Percentiles rank a stretch among this genome's conserved stretches.
Conservation (phyloP, 2,888 invertebrate species). For the Eretmocerus hayati region DNA sequence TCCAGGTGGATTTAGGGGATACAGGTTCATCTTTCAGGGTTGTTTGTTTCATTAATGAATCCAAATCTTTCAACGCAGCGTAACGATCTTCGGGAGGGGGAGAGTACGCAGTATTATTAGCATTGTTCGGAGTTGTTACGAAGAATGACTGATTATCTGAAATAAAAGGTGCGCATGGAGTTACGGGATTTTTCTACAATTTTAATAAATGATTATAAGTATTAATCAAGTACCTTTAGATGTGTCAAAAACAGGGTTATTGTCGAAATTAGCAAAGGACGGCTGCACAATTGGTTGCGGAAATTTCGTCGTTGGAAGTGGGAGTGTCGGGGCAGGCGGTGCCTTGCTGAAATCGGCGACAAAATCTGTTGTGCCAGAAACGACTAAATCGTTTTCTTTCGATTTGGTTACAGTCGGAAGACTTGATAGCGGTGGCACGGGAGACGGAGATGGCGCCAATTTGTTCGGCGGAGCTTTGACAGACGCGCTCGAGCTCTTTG, state of each 20-base stretch:
- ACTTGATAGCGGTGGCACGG: constrained; percentile 22
- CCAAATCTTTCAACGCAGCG: constrained; percentile 91
- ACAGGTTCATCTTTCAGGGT: constrained; percentile 39
- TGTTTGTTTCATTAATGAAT: constrained; percentile 55
- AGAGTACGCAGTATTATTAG: constrained; percentile 30
- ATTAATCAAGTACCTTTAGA: constrained; percentile 22
- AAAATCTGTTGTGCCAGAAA: constrained; percentile 41
- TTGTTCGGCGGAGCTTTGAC: constrained; percentile 35
- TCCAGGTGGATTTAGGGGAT: constrained; percentile 34
- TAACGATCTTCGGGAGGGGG: constrained; percentile 75
- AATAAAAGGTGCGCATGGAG: too few relatives aligned
- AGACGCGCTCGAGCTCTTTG: constrained; percentile 25
- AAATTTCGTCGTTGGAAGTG: constrained; percentile 30
- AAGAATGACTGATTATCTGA: too few relatives aligned
- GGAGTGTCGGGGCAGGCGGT: constrained; percentile 34
- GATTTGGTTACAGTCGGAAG: constrained; percentile 6
- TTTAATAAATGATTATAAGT: too few relatives aligned
- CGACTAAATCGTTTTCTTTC: constrained; percentile 30
- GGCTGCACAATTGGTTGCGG: constrained; percentile 40
- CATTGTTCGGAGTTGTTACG: constrained; percentile 25
- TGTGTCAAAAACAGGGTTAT: constrained; percentile 61
- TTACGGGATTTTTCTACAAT: too few relatives aligned
- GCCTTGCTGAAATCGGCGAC: constrained; percentile 45
- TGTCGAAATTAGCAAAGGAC: constrained; percentile 67
- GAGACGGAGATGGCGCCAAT: constrained; percentile 29